Conservation (phyloP, 2,113 vertebrate species). For the Catharus bicknelli region DNA sequence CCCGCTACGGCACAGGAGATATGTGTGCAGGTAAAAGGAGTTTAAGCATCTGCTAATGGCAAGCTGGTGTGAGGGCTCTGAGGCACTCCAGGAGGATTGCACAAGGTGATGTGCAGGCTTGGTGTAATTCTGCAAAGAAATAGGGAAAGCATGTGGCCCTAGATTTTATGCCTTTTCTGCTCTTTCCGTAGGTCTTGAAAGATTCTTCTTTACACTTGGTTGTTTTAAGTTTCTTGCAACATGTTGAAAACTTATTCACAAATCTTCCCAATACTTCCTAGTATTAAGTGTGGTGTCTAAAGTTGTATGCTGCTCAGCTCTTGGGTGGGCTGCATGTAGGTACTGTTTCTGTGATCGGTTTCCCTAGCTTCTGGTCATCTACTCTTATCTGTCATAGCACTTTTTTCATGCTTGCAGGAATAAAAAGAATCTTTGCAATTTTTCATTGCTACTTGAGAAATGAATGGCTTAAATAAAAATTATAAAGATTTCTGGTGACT, state of each 20-base stretch:
- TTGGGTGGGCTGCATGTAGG: neutral
- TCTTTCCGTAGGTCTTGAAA: neutral
- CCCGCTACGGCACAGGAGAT: fast-evolving
- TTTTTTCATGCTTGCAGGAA: neutral
- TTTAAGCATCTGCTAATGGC: neutral
- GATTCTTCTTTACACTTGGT: neutral
- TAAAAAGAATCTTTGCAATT: neutral
- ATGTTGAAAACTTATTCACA: neutral
- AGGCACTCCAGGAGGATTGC: neutral
- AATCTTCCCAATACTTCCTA: neutral
- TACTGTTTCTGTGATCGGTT: neutral
- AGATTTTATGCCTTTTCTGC: neutral
- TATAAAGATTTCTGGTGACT: neutral
- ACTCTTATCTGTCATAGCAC: neutral
- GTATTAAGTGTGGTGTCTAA: neutral
- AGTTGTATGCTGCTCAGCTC: neutral
- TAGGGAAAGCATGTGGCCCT: neutral
- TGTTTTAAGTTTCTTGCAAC: neutral
- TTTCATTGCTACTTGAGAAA: neutral
- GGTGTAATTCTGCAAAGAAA: neutral
- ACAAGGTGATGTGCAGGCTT: neutral
- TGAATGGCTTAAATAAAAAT: neutral
- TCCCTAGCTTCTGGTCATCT: neutral
- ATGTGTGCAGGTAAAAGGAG: neutral
- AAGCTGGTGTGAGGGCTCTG: neutral